These are phyloP conservation scores for Drosophila sulfurigaster DNA, from an alignment of 1,140 invertebrate genomes.

Conservation along the genomic window DNA sequence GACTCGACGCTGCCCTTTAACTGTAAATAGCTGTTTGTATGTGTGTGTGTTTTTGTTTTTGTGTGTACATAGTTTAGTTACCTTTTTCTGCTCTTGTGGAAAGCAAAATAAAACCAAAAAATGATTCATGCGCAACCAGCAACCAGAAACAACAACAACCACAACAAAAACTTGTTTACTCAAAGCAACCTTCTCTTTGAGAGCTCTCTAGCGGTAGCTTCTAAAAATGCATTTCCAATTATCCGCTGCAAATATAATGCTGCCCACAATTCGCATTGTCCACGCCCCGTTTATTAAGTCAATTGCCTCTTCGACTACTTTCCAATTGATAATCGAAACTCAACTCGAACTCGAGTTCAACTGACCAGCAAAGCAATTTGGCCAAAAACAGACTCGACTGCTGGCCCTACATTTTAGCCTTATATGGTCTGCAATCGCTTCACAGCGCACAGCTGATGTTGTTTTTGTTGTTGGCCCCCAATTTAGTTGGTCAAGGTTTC, in stretches of 20 bases:
- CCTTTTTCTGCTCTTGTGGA: conserved; percentile 41
- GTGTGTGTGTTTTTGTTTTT: conserved; percentile 1
- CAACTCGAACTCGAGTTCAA: conserved; percentile 23
- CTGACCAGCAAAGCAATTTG: conserved; percentile 35
- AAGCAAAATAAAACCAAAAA: conserved; percentile 57
- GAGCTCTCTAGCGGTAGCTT: conserved; percentile 17
- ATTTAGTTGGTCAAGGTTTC: conserved; percentile 70
- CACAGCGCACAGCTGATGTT: conserved; percentile 63
- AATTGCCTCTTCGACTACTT: conserved; percentile 61
- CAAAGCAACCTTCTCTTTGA: conserved; percentile 18
- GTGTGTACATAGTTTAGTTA: conserved; percentile 75
- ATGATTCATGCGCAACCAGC: conserved; percentile 76
- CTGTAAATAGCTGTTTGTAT: conserved; percentile 46
- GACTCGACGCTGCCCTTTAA: conserved; percentile 63
- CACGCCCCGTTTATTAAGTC: conserved; percentile 71
- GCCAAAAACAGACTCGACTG: background rate
- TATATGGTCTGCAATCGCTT: conserved; percentile 29
- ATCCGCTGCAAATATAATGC: conserved; percentile 16
- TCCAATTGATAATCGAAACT: conserved; percentile 68
- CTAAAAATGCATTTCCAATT: conserved; percentile 50
- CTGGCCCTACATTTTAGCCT: conserved; percentile 11
- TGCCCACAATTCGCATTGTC: conserved; percentile 33
- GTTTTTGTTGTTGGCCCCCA: conserved; percentile 39
- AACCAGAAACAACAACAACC: conserved; percentile 48
- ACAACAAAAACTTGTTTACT: conserved; percentile 64